Percentiles rank a stretch among this genome's conserved stretches.
Evolutionary conservation across 2,113 vertebrate species (phyloP).

Genomic region (Pseudorectes ferrugineus): DNA sequence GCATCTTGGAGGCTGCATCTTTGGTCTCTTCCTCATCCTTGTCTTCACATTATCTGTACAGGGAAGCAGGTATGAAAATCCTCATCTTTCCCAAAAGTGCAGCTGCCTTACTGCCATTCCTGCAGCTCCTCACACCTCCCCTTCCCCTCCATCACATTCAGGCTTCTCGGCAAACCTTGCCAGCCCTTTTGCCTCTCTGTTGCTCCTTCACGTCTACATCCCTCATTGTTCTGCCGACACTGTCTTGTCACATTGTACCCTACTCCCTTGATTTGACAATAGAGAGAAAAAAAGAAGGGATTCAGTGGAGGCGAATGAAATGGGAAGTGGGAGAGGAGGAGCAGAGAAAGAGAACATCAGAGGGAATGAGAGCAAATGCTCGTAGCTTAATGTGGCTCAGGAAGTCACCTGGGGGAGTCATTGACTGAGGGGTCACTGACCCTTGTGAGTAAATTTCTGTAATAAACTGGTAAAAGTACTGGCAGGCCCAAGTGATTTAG

Average conservation of each 20-base stretch:
- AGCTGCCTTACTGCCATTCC: not conserved
- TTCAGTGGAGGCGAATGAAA: not conserved
- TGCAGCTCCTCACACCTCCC: not conserved
- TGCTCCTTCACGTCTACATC: not conserved
- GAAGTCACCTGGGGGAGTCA: conserved; percentile 50
- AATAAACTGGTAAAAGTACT: conserved; percentile 49
- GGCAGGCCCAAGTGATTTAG: conserved; percentile 46
- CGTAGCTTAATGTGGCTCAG: not conserved
- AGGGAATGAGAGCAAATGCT: conserved; percentile 9
- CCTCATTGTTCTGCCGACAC: not conserved
- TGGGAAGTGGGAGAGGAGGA: conserved; percentile 20
- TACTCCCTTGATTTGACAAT: conserved; percentile 27
- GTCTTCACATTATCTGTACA: not conserved
- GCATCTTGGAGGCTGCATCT: not conserved
- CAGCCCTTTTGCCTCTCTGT: not conserved
- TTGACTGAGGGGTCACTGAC: conserved; percentile 44
- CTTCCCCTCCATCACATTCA: not conserved
- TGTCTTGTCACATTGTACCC: conserved; percentile 24
- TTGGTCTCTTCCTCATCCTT: not conserved
- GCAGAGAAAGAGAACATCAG: conserved; percentile 35
- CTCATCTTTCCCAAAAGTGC: not conserved
- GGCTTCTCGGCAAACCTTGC: not conserved
- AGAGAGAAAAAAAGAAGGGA: conserved; percentile 3
- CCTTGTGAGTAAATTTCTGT: conserved; percentile 65
- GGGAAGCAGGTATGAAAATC: not conserved